phyloP scores from a whole-genome alignment of 2,888 invertebrate species.

The Marronus borbonicus region DNA sequence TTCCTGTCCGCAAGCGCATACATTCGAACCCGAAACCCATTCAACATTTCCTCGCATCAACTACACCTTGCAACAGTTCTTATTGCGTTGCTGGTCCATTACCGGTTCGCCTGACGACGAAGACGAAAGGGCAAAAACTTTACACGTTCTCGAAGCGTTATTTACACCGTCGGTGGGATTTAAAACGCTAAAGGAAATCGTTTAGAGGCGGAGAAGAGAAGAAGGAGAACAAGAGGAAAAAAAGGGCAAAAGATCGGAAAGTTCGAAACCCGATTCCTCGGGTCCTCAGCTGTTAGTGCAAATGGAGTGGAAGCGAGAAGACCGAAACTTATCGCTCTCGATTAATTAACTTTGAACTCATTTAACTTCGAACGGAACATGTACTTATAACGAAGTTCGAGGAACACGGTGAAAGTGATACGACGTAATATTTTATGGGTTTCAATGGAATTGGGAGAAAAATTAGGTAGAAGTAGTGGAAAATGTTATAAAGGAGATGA shows the following conservation, averaged over 20 bases:
- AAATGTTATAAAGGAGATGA: not conserved
- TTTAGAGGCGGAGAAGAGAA: conserved; percentile 10
- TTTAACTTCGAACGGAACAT: not conserved
- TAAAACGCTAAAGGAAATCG: conserved; percentile 27
- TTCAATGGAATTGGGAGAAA: conserved; percentile 7
- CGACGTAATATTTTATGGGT: not conserved
- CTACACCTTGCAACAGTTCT: not conserved
- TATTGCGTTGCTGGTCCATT: conserved; percentile 3
- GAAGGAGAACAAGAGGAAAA: too few relatives aligned
- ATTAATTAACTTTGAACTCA: conserved; percentile 31
- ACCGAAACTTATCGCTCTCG: not conserved
- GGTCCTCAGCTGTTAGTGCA: not conserved
- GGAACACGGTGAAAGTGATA: conserved; percentile 11
- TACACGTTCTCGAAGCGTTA: conserved; percentile 30
- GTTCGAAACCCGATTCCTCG: not conserved
- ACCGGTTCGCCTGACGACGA: conserved; percentile 26
- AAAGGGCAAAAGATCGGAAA: too few relatives aligned
- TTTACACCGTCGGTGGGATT: conserved; percentile 41
- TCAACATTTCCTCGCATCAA: conserved; percentile 16
- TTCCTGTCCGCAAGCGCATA: not conserved
- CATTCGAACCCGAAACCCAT: conserved; percentile 1
- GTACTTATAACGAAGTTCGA: not conserved
- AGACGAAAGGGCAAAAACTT: conserved; percentile 36
- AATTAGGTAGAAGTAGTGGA: not conserved
- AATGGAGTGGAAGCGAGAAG: conserved; percentile 6